Conservation (phyloP, 2,888 invertebrate species). For the Lasioglossum figueresi region DNA sequence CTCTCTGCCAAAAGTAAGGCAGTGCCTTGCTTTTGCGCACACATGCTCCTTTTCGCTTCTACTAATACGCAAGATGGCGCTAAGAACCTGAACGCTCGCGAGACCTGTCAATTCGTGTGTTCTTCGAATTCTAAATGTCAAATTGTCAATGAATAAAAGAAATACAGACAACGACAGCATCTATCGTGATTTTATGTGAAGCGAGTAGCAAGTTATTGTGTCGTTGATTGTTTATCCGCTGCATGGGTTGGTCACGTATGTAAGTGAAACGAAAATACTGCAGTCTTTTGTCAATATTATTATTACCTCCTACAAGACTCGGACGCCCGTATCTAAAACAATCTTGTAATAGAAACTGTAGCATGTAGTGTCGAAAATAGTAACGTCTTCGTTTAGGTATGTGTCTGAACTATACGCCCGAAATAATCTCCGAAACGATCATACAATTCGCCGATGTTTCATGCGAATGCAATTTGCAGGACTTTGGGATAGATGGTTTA, state of each 20-base stretch:
- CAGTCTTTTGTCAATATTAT: slow-evolving; percentile 4
- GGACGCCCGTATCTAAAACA: background rate
- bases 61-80: slow-evolving; percentile 43
- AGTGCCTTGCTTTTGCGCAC: slow-evolving; percentile 38
- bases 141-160: slow-evolving; percentile 41
- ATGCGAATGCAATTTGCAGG: slow-evolving; percentile 12
- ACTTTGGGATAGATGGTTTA: background rate
- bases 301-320: background rate
- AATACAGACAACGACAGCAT: slow-evolving; percentile 12
- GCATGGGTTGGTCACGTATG: background rate
- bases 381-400: background rate
- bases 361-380: background rate
- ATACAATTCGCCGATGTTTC: background rate
- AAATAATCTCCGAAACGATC: background rate
- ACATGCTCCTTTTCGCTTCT: slow-evolving; percentile 5
- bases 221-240: background rate
- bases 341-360: background rate
- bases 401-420: background rate
- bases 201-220: background rate
- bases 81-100: slow-evolving; percentile 31
- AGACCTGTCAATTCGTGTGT: slow-evolving; percentile 44
- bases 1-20: background rate
- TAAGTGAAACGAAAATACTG: background rate
- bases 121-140: slow-evolving; percentile 3
- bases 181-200: background rate